Evolutionary conservation across 2,113 vertebrate genomes (phyloP), one percentile per base, ranked within the genome.

Genomic region (Alouatta palliata): DNA sequence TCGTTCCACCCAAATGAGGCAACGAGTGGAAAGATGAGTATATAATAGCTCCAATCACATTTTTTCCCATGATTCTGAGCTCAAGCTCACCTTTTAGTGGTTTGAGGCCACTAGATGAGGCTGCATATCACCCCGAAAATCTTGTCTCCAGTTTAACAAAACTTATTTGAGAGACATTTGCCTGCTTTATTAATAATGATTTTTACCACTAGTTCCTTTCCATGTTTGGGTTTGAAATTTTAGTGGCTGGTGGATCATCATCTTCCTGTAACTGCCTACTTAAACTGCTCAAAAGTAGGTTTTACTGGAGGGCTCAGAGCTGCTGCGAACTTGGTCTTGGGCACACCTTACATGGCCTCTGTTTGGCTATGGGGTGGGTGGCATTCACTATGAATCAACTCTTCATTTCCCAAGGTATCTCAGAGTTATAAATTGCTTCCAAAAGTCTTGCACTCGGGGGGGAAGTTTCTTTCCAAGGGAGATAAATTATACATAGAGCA

Each of bases 141-240:
- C 77, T 68, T 83, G n/a, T 77, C 79, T 83, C 32, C 19, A 19
- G 54, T 83, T 85, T 21, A 82, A 68, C 75, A 54, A 35, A n/a
- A 32, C 16, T n/a, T 81, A 66, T 77, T 70, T 75, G 66, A 88
- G 79, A 94, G 58, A 43, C 3, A 77, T 71, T 93, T 85, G 9
- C 6, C 5, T 79, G 47, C 76, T 91, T 85, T 76, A 86, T 52
- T 66, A 80, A 37, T 75, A 89, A 77, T 27, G 47, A 54, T 94
- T 95, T 64, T 70, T 91, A 30, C 80, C 58, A 61, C 88, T 58
- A 76, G 47, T 1, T 37, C 47, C 23, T 90, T 89, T 86, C 27
- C 45, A 47, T 45, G 32, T 91, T 95, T 91, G 64, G 73, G 47
- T 86, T 91, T 68, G 25, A 83, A 86, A 85, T 96, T 64, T 86